These are phyloP conservation scores for Orthonevra nobilis DNA, from an alignment of 2,888 invertebrate species.

Conservation along the genomic window DNA sequence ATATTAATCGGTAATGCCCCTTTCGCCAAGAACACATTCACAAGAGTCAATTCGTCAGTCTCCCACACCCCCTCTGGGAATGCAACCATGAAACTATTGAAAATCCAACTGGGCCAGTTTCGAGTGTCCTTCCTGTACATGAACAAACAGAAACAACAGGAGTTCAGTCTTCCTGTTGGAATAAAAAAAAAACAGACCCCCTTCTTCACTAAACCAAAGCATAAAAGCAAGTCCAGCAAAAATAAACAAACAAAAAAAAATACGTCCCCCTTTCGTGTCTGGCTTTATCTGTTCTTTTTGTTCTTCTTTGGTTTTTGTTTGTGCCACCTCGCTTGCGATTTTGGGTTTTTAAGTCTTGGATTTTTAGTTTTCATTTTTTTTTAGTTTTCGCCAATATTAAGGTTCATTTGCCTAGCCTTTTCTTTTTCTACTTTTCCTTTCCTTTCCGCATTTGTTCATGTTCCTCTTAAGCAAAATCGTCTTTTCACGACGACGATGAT, in stretches of 20 bases:
- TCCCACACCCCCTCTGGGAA: too few species aligned
- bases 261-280: too few species aligned
- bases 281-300: neutral
- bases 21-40: neutral
- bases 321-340: slow-evolving; percentile 8
- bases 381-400: slow-evolving; percentile 2
- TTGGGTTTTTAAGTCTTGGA: too few species aligned
- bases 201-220: slow-evolving; percentile 6
- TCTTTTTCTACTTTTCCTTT: neutral
- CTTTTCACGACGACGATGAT: too few species aligned
- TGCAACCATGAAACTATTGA: neutral
- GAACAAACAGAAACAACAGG: neutral
- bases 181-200: slow-evolving; percentile 11
- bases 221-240: slow-evolving; percentile 10
- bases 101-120: too few species aligned
- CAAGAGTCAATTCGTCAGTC: neutral
- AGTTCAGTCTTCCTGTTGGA: slow-evolving; percentile 1
- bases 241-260: too few species aligned
- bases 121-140: too few species aligned
- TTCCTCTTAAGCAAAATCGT: neutral
- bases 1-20: slow-evolving; percentile 3
- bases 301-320: neutral
- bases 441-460: neutral
- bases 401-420: slow-evolving; percentile 29
- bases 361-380: too few species aligned